Conservation (phyloP, 2,797 vertebrate species). For the Sparidentex hasta region DNA sequence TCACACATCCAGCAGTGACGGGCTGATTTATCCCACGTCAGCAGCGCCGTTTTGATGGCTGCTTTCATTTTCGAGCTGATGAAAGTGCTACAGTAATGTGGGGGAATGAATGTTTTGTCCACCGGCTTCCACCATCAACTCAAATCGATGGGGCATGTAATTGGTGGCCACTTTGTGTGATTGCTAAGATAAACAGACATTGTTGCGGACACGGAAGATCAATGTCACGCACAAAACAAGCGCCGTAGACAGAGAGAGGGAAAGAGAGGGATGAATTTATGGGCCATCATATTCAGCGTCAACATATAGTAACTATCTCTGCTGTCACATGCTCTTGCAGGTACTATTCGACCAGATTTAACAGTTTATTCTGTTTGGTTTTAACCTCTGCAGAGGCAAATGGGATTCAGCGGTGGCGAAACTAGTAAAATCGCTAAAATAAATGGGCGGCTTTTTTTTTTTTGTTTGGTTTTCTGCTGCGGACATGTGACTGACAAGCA, state of each 20-base stretch:
- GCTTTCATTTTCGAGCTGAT: slow-evolving; percentile 74
- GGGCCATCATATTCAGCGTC: slow-evolving; percentile 63
- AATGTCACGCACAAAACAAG: slow-evolving; percentile 70
- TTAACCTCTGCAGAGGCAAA: slow-evolving; percentile 18
- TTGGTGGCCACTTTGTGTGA: slow-evolving; percentile 81
- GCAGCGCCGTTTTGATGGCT: slow-evolving; percentile 52
- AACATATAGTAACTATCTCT: slow-evolving; percentile 47
- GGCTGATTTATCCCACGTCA: slow-evolving; percentile 72
- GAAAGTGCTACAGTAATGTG: slow-evolving; percentile 71
- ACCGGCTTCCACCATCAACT: slow-evolving; percentile 71
- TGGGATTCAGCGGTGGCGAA: background rate
- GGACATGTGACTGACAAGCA: background rate
- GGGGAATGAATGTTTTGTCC: slow-evolving; percentile 80
- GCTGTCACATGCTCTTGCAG: slow-evolving; percentile 3
- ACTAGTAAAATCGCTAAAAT: background rate
- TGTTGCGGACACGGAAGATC: slow-evolving; percentile 75
- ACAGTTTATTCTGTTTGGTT: slow-evolving; percentile 10
- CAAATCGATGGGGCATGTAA: slow-evolving; percentile 82
- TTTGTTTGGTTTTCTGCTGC: background rate
- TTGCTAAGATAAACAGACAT: slow-evolving; percentile 82
- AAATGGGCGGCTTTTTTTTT: background rate
- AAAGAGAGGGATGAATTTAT: slow-evolving; percentile 47
- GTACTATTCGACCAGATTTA: slow-evolving; percentile 27
- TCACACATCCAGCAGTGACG: slow-evolving; percentile 31
- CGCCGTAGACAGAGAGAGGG: slow-evolving; percentile 8